A percentile compares a stretch with the other conserved stretches of the same genome.
These are phyloP conservation scores for Sarcophaga subvicina DNA, from an alignment of 2,888 invertebrate species.

Conservation along the genomic window DNA sequence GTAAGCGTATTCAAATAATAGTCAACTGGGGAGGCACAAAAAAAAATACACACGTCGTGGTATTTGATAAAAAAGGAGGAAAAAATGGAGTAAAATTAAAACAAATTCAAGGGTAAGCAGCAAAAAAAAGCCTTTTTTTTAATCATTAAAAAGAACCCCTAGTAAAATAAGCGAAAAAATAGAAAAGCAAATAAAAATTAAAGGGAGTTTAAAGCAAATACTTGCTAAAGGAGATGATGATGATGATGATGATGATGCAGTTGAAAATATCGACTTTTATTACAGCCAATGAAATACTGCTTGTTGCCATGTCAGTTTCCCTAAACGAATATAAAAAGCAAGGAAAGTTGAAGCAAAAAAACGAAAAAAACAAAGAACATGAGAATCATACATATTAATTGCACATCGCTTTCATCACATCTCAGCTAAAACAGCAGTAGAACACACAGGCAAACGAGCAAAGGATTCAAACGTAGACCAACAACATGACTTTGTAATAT, in stretches of 20 bases:
- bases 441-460: not conserved
- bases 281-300: not conserved
- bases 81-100: conserved; percentile 45
- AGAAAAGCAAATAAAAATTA: conserved; percentile 5
- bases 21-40: not conserved
- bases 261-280: conserved; percentile 16
- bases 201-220: conserved; percentile 13
- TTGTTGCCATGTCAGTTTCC: conserved; percentile 14
- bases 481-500: conserved; percentile 6
- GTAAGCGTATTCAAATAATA: not conserved
- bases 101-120: conserved; percentile 60
- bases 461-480: not conserved
- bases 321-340: conserved; percentile 37
- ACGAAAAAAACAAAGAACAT: not conserved
- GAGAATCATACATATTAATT: conserved; percentile 47
- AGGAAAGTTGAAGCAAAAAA: conserved; percentile 25
- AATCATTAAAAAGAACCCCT: conserved; percentile 47
- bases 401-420: conserved; percentile 44
- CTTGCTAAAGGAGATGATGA: not conserved
- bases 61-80: not conserved
- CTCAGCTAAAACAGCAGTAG: conserved; percentile 7
- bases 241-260: conserved; percentile 6
- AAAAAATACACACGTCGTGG: not conserved
- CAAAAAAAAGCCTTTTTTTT: conserved; percentile 21
- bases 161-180: not conserved